Evolutionary conservation across 2,888 invertebrate species (phyloP), one percentile per base, ranked within the genome.

Genomic region (Drosophila dives): DNA sequence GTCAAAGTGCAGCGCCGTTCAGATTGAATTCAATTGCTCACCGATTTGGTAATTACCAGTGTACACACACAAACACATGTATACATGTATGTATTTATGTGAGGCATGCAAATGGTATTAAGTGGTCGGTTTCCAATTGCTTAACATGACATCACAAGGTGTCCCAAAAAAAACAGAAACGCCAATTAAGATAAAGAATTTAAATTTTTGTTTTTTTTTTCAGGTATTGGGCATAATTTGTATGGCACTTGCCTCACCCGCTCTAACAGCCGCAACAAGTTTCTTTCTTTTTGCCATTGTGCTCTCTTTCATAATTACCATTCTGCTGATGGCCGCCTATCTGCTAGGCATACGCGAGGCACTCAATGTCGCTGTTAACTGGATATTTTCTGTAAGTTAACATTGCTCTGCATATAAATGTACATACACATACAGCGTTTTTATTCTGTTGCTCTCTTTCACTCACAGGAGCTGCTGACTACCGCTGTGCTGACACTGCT

Each of bases 231-330:
- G 97, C 72, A 97, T 98, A 73, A 94, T 98, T 86, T 97, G 97
- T 90, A 97, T 98, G 97, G 94, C 96, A 17, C 94, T 96, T 77
- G 96, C 96, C 3, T 96, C 97, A 3, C 97, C 97, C 8, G 95
- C 95, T 1, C 93, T 92, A 80, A 76, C 93, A 50, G 90, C 93
- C 26, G 95, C 95, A 56, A 96, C 97, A 15, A 95, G 96, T 80
- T 98, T 96, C 95, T 98, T 97, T 94, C 94, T 97, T 69, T 97
- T 97, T 91, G 97, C 97, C 60, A 96, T 95, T 23, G 96, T 96
- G 72, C 94, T 95, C 75, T 95, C 96, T 76, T 98, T 98, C 94
- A 97, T 98, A 89, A 95, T 95, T 56, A 97, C 97, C 0, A 93
- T 97, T 59, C 94, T 97, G 89, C 97, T 97, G 97, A 94, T 95